Percentiles rank a stretch among this genome's conserved stretches.
Evolutionary conservation across 2,888 invertebrate genomes (phyloP).

Genomic region (Thymelicus acteon): DNA sequence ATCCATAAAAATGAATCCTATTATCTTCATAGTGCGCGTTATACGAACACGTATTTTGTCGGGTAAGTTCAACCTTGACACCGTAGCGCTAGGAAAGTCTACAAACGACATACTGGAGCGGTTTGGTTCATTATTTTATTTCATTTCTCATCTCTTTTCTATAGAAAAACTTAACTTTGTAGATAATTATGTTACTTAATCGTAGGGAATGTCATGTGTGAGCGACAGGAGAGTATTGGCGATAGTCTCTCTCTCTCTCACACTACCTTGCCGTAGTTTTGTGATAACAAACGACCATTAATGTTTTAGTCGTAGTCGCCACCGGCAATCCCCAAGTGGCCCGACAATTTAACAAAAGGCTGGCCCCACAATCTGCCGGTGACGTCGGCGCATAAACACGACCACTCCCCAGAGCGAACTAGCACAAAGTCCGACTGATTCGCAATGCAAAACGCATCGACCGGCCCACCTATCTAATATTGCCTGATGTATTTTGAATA

Average conservation of each 20-base stretch:
- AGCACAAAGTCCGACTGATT: slow-evolving; percentile 78
- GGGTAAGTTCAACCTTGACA: slow-evolving; percentile 34
- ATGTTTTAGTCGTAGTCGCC: slow-evolving; percentile 48
- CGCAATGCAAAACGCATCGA: slow-evolving; percentile 82
- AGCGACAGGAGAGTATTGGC: neutral
- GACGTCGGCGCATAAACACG: slow-evolving; percentile 66
- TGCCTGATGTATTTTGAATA: slow-evolving; percentile 83
- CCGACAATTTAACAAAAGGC: slow-evolving; percentile 71
- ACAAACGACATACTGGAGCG: slow-evolving; percentile 39
- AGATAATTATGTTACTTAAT: too few relatives aligned
- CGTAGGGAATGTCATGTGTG: neutral
- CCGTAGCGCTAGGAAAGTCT: slow-evolving; percentile 25
- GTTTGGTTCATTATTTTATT: slow-evolving; percentile 13
- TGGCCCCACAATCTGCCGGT: slow-evolving; percentile 66
- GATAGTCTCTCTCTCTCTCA: neutral
- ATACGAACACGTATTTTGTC: neutral
- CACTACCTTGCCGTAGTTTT: slow-evolving; percentile 48
- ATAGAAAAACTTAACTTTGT: too few relatives aligned
- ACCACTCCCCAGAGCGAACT: slow-evolving; percentile 64
- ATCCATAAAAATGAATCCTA: too few relatives aligned
- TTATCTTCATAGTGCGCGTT: neutral
- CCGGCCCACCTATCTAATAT: slow-evolving; percentile 81
- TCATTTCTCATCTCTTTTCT: too few relatives aligned
- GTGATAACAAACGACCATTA: slow-evolving; percentile 52
- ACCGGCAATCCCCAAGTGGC: slow-evolving; percentile 61